Evolutionary conservation across 2,888 invertebrate genomes (phyloP).

Genomic region (Auanema freiburgensis): DNA sequence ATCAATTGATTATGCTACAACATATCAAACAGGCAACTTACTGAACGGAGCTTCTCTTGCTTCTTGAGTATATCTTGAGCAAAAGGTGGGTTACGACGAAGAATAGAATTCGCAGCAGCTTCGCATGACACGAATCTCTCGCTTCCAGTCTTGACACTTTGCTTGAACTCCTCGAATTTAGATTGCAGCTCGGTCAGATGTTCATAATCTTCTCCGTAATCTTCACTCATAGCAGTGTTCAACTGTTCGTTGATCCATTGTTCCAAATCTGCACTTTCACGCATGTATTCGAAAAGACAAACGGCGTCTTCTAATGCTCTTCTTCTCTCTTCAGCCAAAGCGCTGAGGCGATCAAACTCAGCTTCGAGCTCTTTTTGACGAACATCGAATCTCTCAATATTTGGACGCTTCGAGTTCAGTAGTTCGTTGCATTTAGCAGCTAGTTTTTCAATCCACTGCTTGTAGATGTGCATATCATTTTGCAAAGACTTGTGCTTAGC

Average conservation of each 20-base stretch:
- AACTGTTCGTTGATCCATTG: constrained; percentile 89
- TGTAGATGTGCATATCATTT: constrained; percentile 57
- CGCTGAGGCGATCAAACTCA: constrained; percentile 46
- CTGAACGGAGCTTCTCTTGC: constrained; percentile 59
- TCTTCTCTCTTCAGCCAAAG: constrained; percentile 36
- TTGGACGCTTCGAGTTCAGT: constrained; percentile 33
- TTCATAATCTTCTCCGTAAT: constrained; percentile 84
- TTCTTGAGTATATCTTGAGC: constrained; percentile 80
- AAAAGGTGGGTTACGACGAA: constrained; percentile 78
- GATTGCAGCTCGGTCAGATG: constrained; percentile 74
- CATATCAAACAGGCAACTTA: constrained; percentile 9
- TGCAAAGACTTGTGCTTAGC: constrained; percentile 84
- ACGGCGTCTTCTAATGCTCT: constrained; percentile 82
- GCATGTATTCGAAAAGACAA: constrained; percentile 85
- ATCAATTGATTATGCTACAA: too few relatives aligned
- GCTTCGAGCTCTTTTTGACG: constrained; percentile 51
- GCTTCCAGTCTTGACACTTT: constrained; percentile 83
- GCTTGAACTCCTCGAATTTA: constrained; percentile 90
- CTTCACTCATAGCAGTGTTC: constrained; percentile 84
- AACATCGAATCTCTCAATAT: constrained; percentile 40
- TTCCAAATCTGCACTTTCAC: constrained; percentile 77
- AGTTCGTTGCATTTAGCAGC: constrained; percentile 42
- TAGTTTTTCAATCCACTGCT: constrained; percentile 48
- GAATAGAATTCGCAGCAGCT: constrained; percentile 80
- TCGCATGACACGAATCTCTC: constrained; percentile 88